A percentile compares a stretch with the other conserved stretches of the same genome.
phyloP scores from a whole-genome alignment of 2,888 invertebrate species.

The Branchellion lobata region DNA sequence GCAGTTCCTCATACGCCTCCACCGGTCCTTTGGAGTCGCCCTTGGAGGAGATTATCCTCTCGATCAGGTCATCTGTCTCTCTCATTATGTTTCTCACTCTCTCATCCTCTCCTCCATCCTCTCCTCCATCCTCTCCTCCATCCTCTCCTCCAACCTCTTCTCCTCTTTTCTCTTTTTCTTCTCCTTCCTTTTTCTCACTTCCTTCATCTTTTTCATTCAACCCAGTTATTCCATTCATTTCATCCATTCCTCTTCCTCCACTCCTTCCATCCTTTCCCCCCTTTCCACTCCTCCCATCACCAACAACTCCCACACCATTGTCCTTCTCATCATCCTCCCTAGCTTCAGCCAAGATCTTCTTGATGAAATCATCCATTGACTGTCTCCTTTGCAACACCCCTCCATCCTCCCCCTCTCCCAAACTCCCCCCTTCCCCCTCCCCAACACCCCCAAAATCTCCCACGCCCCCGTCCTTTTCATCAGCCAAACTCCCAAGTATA shows the following conservation, averaged over 20 bases:
- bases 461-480: too few relatives aligned
- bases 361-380: slow-evolving; percentile 47
- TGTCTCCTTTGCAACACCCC: slow-evolving; percentile 38
- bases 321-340: slow-evolving; percentile 27
- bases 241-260: neutral
- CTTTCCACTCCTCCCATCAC: slow-evolving; percentile 28
- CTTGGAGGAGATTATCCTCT: neutral
- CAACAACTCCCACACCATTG: too few relatives aligned
- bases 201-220: neutral
- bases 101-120: neutral
- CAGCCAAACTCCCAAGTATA: neutral
- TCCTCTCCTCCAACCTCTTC: slow-evolving; percentile 8
- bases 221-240: neutral
- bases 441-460: too few relatives aligned
- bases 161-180: slow-evolving; percentile 32
- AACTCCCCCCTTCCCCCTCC: too few relatives aligned
- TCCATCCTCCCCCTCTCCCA: too few relatives aligned
- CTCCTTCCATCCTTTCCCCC: slow-evolving; percentile 9
- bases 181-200: slow-evolving; percentile 36
- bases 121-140: neutral
- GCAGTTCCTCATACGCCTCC: neutral
- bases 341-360: slow-evolving; percentile 44
- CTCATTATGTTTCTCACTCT: neutral
- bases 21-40: slow-evolving; percentile 13
- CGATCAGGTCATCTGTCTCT: neutral